Base-by-base conservation (phyloP, 2,888 invertebrate genomes). In the Meliscaeva auricollis region DNA sequence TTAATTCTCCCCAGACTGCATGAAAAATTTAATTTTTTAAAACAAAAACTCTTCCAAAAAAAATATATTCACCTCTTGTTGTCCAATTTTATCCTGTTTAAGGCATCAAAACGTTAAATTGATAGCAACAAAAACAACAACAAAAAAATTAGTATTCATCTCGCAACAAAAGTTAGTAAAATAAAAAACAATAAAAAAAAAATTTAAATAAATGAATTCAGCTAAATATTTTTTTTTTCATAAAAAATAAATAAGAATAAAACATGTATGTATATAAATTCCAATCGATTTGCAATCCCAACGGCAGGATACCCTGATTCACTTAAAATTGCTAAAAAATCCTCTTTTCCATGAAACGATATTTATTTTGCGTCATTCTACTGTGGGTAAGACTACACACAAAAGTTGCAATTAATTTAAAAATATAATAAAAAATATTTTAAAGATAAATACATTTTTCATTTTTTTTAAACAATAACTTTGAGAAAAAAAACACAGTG, bases 81-180 rank as follows among this genome's bases (percentile, higher is more conserved):
- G 11, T 41, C 5, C 2, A 26, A 15, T 62, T 70, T 62, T 54
- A 6, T 41, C 5, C 2, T 35, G 20, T 62, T 70, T 62, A 32
- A 41, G 38, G 22, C 44, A 15, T 32, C 50, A 77, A 54, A 69
- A 64, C 6, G 20, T 70, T 62, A 58, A 77, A 70, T 62, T 62
- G 52, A 77, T 77, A 62, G 54, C 41, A 62, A 62, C 60, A 60
- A 35, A 62, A 41, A 58, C 69, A 32, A 69, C 15, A n/a, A 7
- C 44, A n/a, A 26, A 30, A 0, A 30, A 11, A 11, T 20, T 9
- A n/a, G n/a, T n/a, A n/a, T n/a, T n/a, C n/a, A n/a, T n/a, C n/a
- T n/a, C n/a, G n/a, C n/a, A n/a, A n/a, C n/a, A n/a, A n/a, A n/a
- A n/a, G n/a, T n/a, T n/a, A n/a, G n/a, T n/a, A n/a, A n/a, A n/a